Evolutionary conservation across 1,140 invertebrate genomes (phyloP).

Genomic region (Carcinoscorpius rotundicauda): DNA sequence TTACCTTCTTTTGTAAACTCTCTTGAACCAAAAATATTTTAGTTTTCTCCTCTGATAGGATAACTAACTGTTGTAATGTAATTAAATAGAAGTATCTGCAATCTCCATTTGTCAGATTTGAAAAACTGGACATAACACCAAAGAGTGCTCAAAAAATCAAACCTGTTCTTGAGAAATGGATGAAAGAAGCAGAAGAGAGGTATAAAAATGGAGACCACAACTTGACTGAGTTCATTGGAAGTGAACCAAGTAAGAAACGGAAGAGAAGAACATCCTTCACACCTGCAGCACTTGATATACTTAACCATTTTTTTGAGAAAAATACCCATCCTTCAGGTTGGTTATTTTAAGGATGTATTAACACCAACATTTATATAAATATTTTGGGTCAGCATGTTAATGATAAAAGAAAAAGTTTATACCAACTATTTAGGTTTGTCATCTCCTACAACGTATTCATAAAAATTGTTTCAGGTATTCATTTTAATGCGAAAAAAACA

Average conservation of each 20-base stretch:
- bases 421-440: too few relatives aligned
- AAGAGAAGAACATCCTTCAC: slow-evolving; percentile 94
- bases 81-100: too few relatives aligned
- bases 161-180: slow-evolving; percentile 93
- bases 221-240: slow-evolving; percentile 87
- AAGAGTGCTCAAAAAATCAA: slow-evolving; percentile 99
- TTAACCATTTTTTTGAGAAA: slow-evolving; percentile 89
- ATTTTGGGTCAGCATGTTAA: too few relatives aligned
- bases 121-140: slow-evolving; percentile 97
- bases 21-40: too few relatives aligned
- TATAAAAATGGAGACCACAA: slow-evolving; percentile 73
- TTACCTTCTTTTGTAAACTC: too few relatives aligned
- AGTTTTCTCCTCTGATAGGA: too few relatives aligned
- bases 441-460: too few relatives aligned
- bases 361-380: too few relatives aligned
- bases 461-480: too few relatives aligned
- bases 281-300: slow-evolving; percentile 81
- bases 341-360: slow-evolving; percentile 11
- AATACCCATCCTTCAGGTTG: slow-evolving; percentile 96
- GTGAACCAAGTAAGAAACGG: slow-evolving; percentile 89
- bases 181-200: slow-evolving; percentile 95
- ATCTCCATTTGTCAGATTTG: slow-evolving; percentile 52
- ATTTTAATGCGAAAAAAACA: too few relatives aligned
- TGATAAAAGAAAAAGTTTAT: too few relatives aligned
- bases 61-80: too few relatives aligned